Conservation (phyloP, 37 sponge, comb jelly and placozoan genomes). For the Ephydatia muelleri region DNA sequence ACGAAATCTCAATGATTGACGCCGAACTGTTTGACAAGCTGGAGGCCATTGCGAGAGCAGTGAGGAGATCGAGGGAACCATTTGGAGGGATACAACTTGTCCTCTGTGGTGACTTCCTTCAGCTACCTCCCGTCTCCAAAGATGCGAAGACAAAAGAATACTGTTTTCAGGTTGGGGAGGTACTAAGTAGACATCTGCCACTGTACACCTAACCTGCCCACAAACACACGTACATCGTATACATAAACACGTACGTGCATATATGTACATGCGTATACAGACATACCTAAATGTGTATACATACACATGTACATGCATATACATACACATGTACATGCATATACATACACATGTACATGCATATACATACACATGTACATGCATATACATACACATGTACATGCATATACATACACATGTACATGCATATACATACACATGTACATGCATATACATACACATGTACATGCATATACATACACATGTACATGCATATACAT, state of each 20-base stretch:
- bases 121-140: conserved; percentile 82
- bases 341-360: not conserved
- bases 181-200: not conserved
- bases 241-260: too few species aligned
- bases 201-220: not conserved
- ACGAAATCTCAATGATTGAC: conserved; percentile 91
- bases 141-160: conserved; percentile 49
- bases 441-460: not conserved
- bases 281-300: not conserved
- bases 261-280: too few species aligned
- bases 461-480: not conserved
- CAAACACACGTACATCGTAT: too few species aligned
- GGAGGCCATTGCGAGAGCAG: conserved; percentile 75
- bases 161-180: conserved; percentile 79
- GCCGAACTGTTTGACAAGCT: conserved; percentile 89
- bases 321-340: not conserved
- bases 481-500: not conserved
- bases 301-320: not conserved
- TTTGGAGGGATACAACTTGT: conserved; percentile 93
- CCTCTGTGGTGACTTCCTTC: conserved; percentile 89
- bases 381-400: too few species aligned
- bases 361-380: too few species aligned
- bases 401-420: not conserved
- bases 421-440: not conserved
- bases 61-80: conserved; percentile 54